Evolutionary conservation across 35 echinoderm and acorn worm species (phyloP), one percentile per base, ranked within the genome.

Genomic region (Stichopus chloronotus): DNA sequence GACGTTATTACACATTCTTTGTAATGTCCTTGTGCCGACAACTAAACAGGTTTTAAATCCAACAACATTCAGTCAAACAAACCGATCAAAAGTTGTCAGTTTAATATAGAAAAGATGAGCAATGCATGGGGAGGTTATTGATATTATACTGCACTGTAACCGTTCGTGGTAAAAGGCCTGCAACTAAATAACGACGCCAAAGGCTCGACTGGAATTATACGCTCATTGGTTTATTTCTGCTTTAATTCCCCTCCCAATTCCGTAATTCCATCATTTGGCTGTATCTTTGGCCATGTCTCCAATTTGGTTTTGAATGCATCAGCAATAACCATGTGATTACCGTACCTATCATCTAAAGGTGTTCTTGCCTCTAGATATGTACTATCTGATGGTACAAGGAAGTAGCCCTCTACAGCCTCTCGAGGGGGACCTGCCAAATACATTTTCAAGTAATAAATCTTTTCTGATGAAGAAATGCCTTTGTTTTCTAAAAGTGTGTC

Each of bases 311-410:
- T 81, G 25, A 81, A 81, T 11, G 78, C 78, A 81, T 81, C 78
- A 11, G 78, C 78, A 81, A 81, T 81, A 81, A 81, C 78, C 78
- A 81, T 81, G 25, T 81, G 78, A 25, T 81, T 81, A 25, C 78
- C 78, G 25, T 81, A 81, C 19, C 78, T 14, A 81, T 81, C 78
- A 11, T 81, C 78, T n/a, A 81, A 25, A 81, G 5, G 78, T 81
- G 9, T 81, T 52, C 78, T n/a, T 81, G 78, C 78, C 78, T 81
- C 43, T 52, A 81, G 9, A 52, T 81, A 81, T 52, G 78, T 81
- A 25, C 25, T 52, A 23, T 81, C 78, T 11, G 78, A 23, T 25
- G 78, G 78, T 11, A 81, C 23, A 81, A 81, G 43, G 25, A 81
- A 81, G 25, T 83, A 83, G 1, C 80, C 80, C 17, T 83, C 80